phyloP scores from a whole-genome alignment of 2,113 vertebrate genomes.

The Formicarius rufipectus region DNA sequence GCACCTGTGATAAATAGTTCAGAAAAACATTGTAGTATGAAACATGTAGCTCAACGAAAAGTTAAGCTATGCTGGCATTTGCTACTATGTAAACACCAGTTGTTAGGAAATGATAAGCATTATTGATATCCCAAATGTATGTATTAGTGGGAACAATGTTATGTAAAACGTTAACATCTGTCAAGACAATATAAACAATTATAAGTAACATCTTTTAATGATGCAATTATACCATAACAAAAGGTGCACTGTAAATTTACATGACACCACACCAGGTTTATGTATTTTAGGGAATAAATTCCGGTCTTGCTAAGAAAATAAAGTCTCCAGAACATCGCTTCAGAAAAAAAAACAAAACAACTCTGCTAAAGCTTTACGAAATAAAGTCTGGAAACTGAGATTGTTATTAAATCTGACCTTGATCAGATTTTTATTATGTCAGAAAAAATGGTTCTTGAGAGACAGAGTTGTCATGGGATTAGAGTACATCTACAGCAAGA shows the following conservation, averaged over 20 bases:
- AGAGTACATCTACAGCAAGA: conserved; percentile 80
- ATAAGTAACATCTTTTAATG: conserved; percentile 76
- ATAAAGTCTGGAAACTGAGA: conserved; percentile 74
- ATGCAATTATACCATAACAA: conserved; percentile 70
- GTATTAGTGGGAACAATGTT: conserved; percentile 72
- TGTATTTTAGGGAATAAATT: conserved; percentile 63
- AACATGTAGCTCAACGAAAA: conserved; percentile 29
- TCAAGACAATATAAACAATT: conserved; percentile 74
- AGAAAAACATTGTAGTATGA: conserved; percentile 7
- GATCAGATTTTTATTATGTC: conserved; percentile 84
- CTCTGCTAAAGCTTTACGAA: conserved; percentile 58
- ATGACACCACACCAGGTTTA: conserved; percentile 56
- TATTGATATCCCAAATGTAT: conserved; percentile 71
- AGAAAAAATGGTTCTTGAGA: conserved; percentile 79
- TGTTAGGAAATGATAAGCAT: conserved; percentile 72
- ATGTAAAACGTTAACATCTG: conserved; percentile 78
- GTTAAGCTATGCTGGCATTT: conserved; percentile 71
- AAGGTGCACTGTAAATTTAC: conserved; percentile 73
- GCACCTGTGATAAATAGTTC: conserved; percentile 54
- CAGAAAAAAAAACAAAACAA: conserved; percentile 52
- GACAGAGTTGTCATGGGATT: conserved; percentile 83
- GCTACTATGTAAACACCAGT: conserved; percentile 77
- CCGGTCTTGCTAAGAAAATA: conserved; percentile 56
- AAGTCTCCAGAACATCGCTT: conserved; percentile 67
- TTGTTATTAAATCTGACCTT: conserved; percentile 84